Evolutionary conservation across 1,140 invertebrate species (phyloP).

Genomic region (Macrotrachela quadricornifera): DNA sequence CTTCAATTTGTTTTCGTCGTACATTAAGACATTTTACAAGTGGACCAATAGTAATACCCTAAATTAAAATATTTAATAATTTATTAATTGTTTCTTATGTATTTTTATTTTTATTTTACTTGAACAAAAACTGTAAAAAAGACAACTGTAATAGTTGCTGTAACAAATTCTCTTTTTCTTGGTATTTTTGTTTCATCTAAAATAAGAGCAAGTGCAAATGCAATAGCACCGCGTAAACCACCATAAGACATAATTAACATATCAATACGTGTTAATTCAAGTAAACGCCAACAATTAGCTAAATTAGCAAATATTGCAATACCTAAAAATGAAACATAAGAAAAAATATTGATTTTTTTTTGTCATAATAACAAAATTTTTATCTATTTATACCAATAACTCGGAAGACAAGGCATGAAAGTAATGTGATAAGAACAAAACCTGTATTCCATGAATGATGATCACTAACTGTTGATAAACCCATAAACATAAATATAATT

Average conservation of each 20-base stretch:
- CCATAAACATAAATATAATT: constrained; percentile 96
- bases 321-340: too few species aligned
- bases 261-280: constrained; percentile 52
- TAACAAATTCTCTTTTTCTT: constrained; percentile 60
- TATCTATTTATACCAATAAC: constrained; percentile 36
- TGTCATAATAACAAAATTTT: too few species aligned
- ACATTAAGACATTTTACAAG: constrained; percentile 83
- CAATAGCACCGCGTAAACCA: constrained; percentile 85
- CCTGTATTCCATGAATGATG: constrained; percentile 75
- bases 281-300: constrained; percentile 72
- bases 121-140: constrained; percentile 93
- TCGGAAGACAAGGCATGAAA: constrained; percentile 78
- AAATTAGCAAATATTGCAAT: constrained; percentile 62
- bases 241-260: constrained; percentile 99
- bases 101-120: constrained; percentile 20
- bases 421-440: constrained; percentile 74
- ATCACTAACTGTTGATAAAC: constrained; percentile 79
- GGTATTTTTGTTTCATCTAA: constrained; percentile 43
- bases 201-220: constrained; percentile 79
- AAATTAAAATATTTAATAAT: constrained; percentile 1
- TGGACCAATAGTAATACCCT: constrained; percentile 89
- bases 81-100: not conserved
- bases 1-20: constrained; percentile 21
- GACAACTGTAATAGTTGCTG: constrained; percentile 86
- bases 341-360: too few species aligned